Evolutionary conservation across 2,113 vertebrate genomes (phyloP).

Genomic region (Oryzias woworae): DNA sequence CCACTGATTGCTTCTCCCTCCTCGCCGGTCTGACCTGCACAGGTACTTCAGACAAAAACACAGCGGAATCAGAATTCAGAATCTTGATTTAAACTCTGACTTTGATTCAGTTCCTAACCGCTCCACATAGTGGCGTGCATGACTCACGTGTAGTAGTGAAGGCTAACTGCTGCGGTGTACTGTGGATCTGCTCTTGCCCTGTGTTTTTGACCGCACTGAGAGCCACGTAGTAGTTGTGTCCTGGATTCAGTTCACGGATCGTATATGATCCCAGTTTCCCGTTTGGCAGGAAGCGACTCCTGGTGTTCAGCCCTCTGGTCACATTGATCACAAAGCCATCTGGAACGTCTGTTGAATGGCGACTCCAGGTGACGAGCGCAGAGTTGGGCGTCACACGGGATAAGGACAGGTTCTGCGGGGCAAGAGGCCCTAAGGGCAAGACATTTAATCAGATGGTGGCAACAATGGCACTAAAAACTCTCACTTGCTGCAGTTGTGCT

Average conservation of each 20-base stretch:
- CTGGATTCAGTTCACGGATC: conserved; percentile 84
- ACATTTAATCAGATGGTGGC: conserved; percentile 17
- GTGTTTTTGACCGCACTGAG: conserved; percentile 83
- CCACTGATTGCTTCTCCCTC: conserved; percentile 53
- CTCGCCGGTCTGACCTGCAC: conserved; percentile 55
- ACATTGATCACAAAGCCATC: conserved; percentile 94
- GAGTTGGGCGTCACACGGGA: conserved; percentile 82
- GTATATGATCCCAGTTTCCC: conserved; percentile 84
- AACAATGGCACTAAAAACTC: neutral
- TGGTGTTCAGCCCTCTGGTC: conserved; percentile 85
- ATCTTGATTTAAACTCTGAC: neutral
- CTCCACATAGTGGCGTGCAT: neutral
- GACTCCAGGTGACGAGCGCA: conserved; percentile 85
- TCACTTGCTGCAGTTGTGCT: neutral
- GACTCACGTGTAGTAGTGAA: conserved; percentile 89
- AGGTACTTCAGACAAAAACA: conserved; percentile 58
- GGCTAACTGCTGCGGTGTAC: conserved; percentile 82
- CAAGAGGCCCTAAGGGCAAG: conserved; percentile 82
- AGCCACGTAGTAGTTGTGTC: conserved; percentile 84
- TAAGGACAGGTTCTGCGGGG: conserved; percentile 88
- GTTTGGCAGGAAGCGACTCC: conserved; percentile 90
- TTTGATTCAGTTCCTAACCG: neutral
- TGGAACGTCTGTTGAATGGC: conserved; percentile 54
- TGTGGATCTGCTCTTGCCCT: conserved; percentile 84
- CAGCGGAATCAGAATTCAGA: neutral